Evolutionary conservation across 2,113 vertebrate species (phyloP), one percentile per base, ranked within the genome.

Genomic region (Nestor notabilis): DNA sequence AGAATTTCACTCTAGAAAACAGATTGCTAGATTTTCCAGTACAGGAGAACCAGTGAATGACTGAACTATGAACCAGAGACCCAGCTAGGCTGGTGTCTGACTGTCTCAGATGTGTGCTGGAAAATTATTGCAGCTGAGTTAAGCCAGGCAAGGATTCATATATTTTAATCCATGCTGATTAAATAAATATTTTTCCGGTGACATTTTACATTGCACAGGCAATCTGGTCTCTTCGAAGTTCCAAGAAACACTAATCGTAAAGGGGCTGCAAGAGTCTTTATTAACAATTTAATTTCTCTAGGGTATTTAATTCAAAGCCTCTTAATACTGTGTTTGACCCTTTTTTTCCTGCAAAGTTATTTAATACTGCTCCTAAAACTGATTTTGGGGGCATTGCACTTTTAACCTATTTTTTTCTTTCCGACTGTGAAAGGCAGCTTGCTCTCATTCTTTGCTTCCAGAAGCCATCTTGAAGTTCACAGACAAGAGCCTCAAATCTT

Each of bases 101-200:
- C 52, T 41, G 53, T 56, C 77, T 41, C 61, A 91, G 70, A 56
- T 53, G 66, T 71, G 27, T 49, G 27, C 52, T 76, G 24, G 52
- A 58, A 91, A 93, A 91, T 64, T 70, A 88, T 58, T 86, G 58
- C 47, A 80, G 41, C 33, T 70, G 39, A 80, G 17, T 39, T 58
- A 10, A 93, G 41, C 31, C 44, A 87, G 39, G 21, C 53, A 94
- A 91, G 92, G 20, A 81, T 66, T 91, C 25, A 41, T 81, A 25
- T 81, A 58, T 76, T 95, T 83, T 92, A 92, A 90, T 72, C 47
- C 46, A 33, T 79, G 23, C 4, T 84, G 65, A 84, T 83, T 90
- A 95, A 93, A 71, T 86, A 71, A 90, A 92, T 93, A 61, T 91
- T 95, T 95, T 92, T 84, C 35, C 63, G 75, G 69, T 82, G 90